phyloP scores from a whole-genome alignment of 1,140 invertebrate species.

The Drosophila fuyamai region DNA sequence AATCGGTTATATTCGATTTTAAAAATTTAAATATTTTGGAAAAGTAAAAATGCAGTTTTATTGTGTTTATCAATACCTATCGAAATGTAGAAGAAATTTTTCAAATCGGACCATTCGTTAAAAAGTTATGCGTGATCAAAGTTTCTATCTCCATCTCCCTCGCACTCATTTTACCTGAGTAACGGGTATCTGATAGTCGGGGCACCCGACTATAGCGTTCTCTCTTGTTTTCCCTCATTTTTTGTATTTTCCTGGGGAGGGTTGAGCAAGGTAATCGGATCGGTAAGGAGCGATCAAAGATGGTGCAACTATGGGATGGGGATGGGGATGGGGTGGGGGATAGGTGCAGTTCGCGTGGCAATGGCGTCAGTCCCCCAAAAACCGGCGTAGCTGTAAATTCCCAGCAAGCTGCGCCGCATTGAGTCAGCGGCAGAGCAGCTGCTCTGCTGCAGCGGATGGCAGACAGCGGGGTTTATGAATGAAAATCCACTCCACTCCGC shows the following conservation, averaged over 20 bases:
- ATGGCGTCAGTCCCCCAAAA: conserved; percentile 35
- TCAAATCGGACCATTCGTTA: too few relatives aligned
- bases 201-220: too few relatives aligned
- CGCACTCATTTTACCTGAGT: too few relatives aligned
- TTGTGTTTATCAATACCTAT: too few relatives aligned
- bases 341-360: conserved; percentile 49
- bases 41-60: too few relatives aligned
- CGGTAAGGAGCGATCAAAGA: conserved; percentile 19
- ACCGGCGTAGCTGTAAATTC: conserved; percentile 52
- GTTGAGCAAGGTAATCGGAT: conserved; percentile 18
- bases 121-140: too few relatives aligned
- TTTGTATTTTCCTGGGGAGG: neutral
- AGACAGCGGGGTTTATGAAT: conserved; percentile 37
- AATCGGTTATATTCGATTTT: too few relatives aligned
- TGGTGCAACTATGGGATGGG: neutral
- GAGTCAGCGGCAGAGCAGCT: conserved; percentile 45
- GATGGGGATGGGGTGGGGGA: conserved; percentile 26
- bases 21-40: too few relatives aligned
- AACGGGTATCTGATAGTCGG: too few relatives aligned
- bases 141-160: too few relatives aligned
- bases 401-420: conserved; percentile 28
- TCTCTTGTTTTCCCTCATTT: too few relatives aligned
- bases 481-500: conserved; percentile 23
- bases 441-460: conserved; percentile 8
- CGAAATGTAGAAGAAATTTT: too few relatives aligned